These are phyloP conservation scores for Sebastes schlegelii DNA, from an alignment of 2,113 vertebrate genomes.

Conservation along the genomic window DNA sequence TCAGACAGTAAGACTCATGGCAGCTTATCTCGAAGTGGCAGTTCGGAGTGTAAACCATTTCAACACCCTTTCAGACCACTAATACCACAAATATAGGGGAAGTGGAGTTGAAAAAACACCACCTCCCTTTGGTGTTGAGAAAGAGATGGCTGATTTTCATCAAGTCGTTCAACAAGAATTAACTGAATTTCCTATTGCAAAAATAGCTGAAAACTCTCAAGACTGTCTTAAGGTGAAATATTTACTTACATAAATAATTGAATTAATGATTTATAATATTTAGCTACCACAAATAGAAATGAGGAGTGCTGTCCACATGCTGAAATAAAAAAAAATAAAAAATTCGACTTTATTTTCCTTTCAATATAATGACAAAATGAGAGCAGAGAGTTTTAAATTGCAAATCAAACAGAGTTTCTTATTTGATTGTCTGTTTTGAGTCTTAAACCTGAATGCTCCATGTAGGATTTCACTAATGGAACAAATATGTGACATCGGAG, in stretches of 20 bases:
- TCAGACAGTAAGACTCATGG: conserved; percentile 15
- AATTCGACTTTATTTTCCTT: not conserved
- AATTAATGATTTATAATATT: not conserved
- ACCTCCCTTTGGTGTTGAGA: conserved; percentile 60
- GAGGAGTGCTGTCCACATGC: not conserved
- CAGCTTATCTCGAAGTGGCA: conserved; percentile 49
- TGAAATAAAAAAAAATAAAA: not conserved
- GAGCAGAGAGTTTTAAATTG: conserved; percentile 26
- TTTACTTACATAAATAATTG: not conserved
- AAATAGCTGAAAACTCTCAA: conserved; percentile 1
- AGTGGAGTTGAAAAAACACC: conserved; percentile 63
- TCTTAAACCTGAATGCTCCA: not conserved
- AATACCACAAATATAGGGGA: conserved; percentile 68
- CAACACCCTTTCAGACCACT: conserved; percentile 52
- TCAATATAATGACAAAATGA: not conserved
- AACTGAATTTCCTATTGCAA: conserved; percentile 59
- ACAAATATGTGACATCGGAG: not conserved
- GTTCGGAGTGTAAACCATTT: conserved; percentile 61
- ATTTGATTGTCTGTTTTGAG: conserved; percentile 29
- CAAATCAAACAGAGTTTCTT: conserved; percentile 10
- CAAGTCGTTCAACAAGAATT: conserved; percentile 27
- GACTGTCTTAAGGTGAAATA: not conserved
- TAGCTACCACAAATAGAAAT: not conserved
- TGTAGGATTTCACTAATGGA: conserved; percentile 7
- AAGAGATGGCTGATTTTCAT: conserved; percentile 52